phyloP scores from a whole-genome alignment of 1,140 invertebrate species.

The Anagrus nilaparvatae region DNA sequence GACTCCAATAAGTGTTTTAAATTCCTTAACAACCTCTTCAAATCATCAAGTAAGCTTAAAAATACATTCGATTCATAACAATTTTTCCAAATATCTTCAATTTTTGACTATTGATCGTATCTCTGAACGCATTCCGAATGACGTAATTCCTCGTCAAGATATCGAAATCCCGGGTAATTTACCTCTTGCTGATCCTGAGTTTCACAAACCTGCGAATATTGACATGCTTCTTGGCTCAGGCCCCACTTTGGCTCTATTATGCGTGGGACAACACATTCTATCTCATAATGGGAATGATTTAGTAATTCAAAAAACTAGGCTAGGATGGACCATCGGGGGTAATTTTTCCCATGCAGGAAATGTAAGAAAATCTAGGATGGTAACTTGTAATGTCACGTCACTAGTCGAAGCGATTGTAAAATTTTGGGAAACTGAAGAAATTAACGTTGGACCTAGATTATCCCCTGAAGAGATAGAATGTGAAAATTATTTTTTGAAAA shows the following conservation, averaged over 20 bases:
- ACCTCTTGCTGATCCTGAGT: no score
- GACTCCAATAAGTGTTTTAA: neutral
- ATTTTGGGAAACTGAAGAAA: constrained; percentile 4
- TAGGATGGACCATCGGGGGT: no score
- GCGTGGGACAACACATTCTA: neutral
- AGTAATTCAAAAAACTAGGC: no score
- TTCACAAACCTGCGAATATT: neutral
- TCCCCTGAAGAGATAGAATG: constrained; percentile 4
- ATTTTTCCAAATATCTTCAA: neutral
- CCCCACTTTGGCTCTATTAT: neutral
- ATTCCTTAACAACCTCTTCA: neutral
- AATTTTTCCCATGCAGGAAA: no score
- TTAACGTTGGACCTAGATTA: neutral
- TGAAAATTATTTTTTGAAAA: constrained; percentile 15
- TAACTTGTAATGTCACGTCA: neutral
- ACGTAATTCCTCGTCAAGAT: neutral
- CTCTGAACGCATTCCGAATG: neutral
- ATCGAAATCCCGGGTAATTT: no score
- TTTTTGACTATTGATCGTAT: neutral
- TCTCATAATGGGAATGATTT: neutral
- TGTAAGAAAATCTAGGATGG: no score
- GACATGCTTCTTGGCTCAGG: neutral
- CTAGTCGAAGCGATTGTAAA: neutral
- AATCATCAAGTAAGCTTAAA: neutral
- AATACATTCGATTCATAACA: neutral